Evolutionary conservation across 1,140 invertebrate genomes (phyloP), one percentile per base, ranked within the genome.

Genomic region (Euwallacea fornicatus): DNA sequence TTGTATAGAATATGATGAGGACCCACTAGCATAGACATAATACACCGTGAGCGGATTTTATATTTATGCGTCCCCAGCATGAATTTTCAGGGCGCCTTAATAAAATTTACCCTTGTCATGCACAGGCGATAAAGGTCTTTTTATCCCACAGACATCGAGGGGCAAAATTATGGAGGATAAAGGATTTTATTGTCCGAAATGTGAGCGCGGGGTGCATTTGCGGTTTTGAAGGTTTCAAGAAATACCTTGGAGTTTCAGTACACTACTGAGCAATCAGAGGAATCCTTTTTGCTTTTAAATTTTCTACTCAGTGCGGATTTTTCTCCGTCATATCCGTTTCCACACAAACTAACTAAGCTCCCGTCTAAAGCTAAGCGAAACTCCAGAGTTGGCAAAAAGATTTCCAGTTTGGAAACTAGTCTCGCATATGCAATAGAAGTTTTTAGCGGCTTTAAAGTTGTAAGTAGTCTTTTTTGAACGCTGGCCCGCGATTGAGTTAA

Each of bases 51-150:
- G 7, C 46, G 46, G 21, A 58, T 16, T 58, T 58, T 43, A 61
- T 61, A 61, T 61, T 61, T 61, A 61, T 61, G 59, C 33, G 33
- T 21, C 11, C 43, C 21, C 43, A 42, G 59, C 59, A 61, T 42
- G 42, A 42, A 61, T 61, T 61, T 61, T 61, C 10, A 43, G 43
- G 11, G 59, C 33, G 59, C 59, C 59, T 42, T 43, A 43, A 43
- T 43, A 61, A 61, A 61, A 61, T 61, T 61, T 61, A 43, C 59
- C 59, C 59, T 61, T 61, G 42, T 61, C 59, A 61, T 61, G 59
- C 21, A 61, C 11, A 21, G 6, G 59, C 59, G 59, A 61, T 61
- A 61, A 61, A 61, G 21, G 41, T 43, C 59, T 43, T 11, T 61
- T 61, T 61, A 61, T 61, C 54, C 16, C 54, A 3, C 54, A 21